A percentile compares a stretch with the other conserved stretches of the same genome.
These are phyloP conservation scores for Stratiomys singularior DNA, from an alignment of 2,888 invertebrate genomes.

Conservation along the genomic window DNA sequence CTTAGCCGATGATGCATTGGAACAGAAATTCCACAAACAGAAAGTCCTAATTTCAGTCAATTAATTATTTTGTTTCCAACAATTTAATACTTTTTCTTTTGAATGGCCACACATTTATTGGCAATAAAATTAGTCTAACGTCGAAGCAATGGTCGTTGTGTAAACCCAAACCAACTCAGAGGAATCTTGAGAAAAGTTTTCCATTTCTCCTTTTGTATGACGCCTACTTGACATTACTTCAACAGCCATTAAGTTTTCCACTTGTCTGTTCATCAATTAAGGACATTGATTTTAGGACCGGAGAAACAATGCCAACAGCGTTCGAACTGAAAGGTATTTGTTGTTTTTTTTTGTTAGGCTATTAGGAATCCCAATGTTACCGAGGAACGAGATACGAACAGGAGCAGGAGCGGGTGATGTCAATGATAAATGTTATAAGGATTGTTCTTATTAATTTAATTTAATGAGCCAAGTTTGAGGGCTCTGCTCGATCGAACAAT, in stretches of 20 bases:
- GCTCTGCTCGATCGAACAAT: too few relatives aligned
- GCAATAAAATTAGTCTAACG: slow-evolving; percentile 1
- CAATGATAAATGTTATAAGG: too few relatives aligned
- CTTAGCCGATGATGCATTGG: not conserved
- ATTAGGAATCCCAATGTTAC: too few relatives aligned
- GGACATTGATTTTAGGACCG: not conserved
- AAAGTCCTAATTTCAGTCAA: not conserved
- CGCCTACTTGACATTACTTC: not conserved
- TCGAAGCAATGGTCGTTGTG: not conserved
- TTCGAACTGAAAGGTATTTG: too few relatives aligned
- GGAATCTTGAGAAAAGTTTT: not conserved
- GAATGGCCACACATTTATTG: slow-evolving; percentile 5
- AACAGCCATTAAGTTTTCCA: not conserved
- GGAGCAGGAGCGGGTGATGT: too few relatives aligned
- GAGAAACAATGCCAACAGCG: not conserved
- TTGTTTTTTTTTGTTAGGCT: too few relatives aligned
- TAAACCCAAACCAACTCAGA: too few relatives aligned
- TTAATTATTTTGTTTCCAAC: slow-evolving; percentile 6
- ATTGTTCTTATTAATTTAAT: too few relatives aligned
- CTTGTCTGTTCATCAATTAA: not conserved
- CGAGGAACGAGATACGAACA: too few relatives aligned
- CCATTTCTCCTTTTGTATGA: not conserved
- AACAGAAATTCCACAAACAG: not conserved
- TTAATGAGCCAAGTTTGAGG: too few relatives aligned
- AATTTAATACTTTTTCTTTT: not conserved